These are phyloP conservation scores for Drosophila bunnanda DNA, from an alignment of 2,888 invertebrate genomes.

Conservation along the genomic window DNA sequence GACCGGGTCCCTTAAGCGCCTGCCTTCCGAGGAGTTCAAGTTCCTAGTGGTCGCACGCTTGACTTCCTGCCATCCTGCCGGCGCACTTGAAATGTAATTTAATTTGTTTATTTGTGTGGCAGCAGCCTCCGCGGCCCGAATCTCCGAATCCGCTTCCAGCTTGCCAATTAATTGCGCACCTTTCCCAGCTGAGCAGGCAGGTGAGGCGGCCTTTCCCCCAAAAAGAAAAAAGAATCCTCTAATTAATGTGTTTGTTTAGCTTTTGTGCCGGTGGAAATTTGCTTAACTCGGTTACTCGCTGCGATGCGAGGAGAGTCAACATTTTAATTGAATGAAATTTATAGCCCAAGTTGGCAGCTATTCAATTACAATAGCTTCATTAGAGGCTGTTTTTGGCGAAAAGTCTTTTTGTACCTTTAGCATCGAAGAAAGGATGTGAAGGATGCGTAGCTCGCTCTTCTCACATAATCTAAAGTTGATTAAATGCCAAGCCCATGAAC, in stretches of 20 bases:
- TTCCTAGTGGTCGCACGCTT: constrained; percentile 45
- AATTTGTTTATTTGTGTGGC: constrained; percentile 76
- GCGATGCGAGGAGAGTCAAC: constrained; percentile 50
- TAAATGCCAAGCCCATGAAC: constrained; percentile 19
- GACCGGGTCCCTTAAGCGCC: not conserved
- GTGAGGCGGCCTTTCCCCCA: constrained; percentile 12
- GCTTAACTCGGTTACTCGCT: constrained; percentile 49
- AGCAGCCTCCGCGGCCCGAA: constrained; percentile 9
- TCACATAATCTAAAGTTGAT: constrained; percentile 20
- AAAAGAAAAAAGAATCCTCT: constrained; percentile 46
- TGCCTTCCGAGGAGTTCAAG: constrained; percentile 25
- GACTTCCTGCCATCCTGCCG: constrained; percentile 51
- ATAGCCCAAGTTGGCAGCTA: constrained; percentile 36
- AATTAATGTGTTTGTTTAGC: constrained; percentile 79
- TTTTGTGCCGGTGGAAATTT: constrained; percentile 58
- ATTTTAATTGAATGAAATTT: constrained; percentile 64
- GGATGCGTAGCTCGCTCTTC: not conserved
- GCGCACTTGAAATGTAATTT: constrained; percentile 71
- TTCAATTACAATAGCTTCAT: constrained; percentile 50
- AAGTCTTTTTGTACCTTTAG: constrained; percentile 11
- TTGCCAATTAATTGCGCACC: constrained; percentile 11
- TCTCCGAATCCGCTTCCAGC: constrained; percentile 28
- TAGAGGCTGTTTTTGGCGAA: constrained; percentile 11
- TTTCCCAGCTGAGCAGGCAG: constrained; percentile 21
- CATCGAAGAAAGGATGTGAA: not conserved